Evolutionary conservation across 2,113 vertebrate species (phyloP).

Genomic region (Pteronura brasiliensis): DNA sequence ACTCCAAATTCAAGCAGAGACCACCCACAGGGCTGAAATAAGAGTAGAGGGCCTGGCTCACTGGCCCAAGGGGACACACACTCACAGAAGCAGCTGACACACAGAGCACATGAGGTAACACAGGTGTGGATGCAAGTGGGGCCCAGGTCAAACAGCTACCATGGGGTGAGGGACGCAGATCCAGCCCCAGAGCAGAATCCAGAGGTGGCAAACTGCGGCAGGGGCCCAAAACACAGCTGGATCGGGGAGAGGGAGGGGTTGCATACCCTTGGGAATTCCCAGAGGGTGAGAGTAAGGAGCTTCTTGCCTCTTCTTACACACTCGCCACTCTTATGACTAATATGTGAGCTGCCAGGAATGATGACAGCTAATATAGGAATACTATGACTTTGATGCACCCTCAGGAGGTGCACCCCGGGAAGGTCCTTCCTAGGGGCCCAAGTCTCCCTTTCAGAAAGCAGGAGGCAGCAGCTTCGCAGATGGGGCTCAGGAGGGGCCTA

Average conservation of each 20-base stretch:
- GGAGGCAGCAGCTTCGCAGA: neutral
- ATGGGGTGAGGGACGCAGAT: neutral
- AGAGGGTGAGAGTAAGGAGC: neutral
- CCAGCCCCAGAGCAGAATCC: neutral
- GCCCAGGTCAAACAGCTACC: neutral
- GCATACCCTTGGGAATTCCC: neutral
- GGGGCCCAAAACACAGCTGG: neutral
- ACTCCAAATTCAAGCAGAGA: neutral
- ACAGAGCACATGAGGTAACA: neutral
- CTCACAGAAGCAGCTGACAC: neutral
- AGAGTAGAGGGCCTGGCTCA: neutral
- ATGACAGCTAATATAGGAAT: neutral
- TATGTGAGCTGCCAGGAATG: neutral
- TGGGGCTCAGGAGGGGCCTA: neutral
- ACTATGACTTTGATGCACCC: neutral
- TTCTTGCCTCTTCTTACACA: neutral
- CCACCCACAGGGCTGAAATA: neutral
- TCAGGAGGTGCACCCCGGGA: neutral
- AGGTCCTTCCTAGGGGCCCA: neutral
- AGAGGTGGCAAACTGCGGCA: fast-evolving
- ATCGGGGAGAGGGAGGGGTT: neutral
- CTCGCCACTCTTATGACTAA: neutral
- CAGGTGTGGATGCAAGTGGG: neutral
- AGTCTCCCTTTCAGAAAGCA: neutral
- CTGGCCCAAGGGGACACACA: neutral